These are phyloP conservation scores for Steinernema carpocapsae DNA, from an alignment of 2,888 invertebrate species.

Conservation along the genomic window DNA sequence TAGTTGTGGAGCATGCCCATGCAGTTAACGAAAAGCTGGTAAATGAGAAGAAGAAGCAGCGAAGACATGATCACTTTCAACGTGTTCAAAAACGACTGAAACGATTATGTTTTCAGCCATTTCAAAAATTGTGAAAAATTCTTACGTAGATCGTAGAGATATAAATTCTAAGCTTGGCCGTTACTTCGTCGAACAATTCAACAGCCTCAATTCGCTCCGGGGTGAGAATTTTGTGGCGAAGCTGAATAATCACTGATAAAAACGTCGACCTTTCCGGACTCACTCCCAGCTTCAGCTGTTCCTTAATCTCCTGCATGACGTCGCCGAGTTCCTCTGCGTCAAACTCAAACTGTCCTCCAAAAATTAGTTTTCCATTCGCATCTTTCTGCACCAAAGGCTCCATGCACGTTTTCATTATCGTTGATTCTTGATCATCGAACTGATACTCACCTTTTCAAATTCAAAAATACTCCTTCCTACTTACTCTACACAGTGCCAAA, in stretches of 20 bases:
- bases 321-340: constrained; percentile 46
- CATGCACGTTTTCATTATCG: constrained; percentile 29
- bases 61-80: constrained; percentile 54
- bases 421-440: constrained; percentile 9
- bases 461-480: constrained; percentile 21
- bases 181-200: too few relatives aligned
- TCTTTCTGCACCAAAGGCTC: not conserved
- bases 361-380: constrained; percentile 29
- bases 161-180: too few relatives aligned
- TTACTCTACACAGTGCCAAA: not conserved
- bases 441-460: constrained; percentile 2
- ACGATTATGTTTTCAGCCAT: too few relatives aligned
- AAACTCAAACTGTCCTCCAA: constrained; percentile 45
- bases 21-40: constrained; percentile 58
- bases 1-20: constrained; percentile 57
- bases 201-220: not conserved
- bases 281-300: constrained; percentile 57
- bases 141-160: too few relatives aligned
- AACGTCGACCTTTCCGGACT: constrained; percentile 11
- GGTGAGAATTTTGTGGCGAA: too few relatives aligned
- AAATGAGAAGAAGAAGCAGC: constrained; percentile 58
- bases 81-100: constrained; percentile 46
- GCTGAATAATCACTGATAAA: constrained; percentile 43
- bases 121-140: too few relatives aligned
- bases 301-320: constrained; percentile 52